phyloP scores from a whole-genome alignment of 2,797 vertebrate genomes.

The Epinephelus coioides region DNA sequence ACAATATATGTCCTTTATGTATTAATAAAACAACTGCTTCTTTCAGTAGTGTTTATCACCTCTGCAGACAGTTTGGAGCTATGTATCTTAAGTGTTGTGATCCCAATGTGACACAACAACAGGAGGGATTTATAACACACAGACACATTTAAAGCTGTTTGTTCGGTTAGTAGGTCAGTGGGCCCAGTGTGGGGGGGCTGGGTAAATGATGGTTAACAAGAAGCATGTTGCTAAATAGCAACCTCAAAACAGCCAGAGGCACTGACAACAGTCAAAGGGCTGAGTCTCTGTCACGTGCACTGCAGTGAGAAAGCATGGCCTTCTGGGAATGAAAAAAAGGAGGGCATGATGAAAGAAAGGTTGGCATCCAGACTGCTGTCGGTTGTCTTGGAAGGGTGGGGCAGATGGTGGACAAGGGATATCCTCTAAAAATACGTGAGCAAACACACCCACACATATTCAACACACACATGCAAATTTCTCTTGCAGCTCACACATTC shows the following conservation, averaged over 20 bases:
- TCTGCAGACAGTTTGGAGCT: not conserved
- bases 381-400: constrained; percentile 56
- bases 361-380: constrained; percentile 34
- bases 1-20: too few relatives aligned
- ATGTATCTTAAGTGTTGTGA: not conserved
- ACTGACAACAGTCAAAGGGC: constrained; percentile 27
- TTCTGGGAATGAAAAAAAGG: constrained; percentile 32
- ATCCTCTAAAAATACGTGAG: constrained; percentile 31
- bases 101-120: constrained; percentile 16
- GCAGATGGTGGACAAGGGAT: constrained; percentile 5
- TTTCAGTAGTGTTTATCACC: not conserved
- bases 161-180: constrained; percentile 71
- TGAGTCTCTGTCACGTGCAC: constrained; percentile 32
- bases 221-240: constrained; percentile 51
- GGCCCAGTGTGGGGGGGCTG: constrained; percentile 38
- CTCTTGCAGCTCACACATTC: not conserved
- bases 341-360: constrained; percentile 26
- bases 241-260: constrained; percentile 57
- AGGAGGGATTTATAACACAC: constrained; percentile 31
- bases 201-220: constrained; percentile 60
- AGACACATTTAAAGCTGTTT: constrained; percentile 29
- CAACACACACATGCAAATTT: constrained; percentile 4
- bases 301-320: constrained; percentile 20
- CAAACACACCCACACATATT: constrained; percentile 31
- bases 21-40: not conserved